Percentiles rank a stretch among this genome's conserved stretches.
Evolutionary conservation across 2,797 vertebrate genomes (phyloP).

Genomic region (Cephalopachus bancanus): DNA sequence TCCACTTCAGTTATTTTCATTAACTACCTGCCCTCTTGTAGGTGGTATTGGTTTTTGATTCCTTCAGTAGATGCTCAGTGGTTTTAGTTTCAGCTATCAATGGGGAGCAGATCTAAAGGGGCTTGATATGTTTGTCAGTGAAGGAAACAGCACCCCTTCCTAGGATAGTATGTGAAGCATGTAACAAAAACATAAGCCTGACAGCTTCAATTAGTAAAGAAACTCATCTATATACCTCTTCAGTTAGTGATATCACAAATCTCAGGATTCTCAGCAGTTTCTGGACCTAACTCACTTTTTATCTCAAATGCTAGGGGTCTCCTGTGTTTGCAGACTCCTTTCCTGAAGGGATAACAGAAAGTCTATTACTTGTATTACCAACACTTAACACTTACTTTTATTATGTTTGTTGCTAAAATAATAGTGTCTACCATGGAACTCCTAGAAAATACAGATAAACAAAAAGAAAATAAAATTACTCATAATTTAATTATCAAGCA

Average conservation of each 20-base stretch:
- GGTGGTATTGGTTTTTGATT: neutral
- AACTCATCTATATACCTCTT: neutral
- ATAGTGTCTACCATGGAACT: neutral
- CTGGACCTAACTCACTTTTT: neutral
- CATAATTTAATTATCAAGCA: neutral
- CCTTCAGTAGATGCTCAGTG: neutral
- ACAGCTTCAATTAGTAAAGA: neutral
- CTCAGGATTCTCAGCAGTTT: neutral
- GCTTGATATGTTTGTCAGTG: neutral
- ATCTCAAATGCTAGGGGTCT: neutral
- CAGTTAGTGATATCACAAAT: neutral
- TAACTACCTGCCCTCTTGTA: neutral
- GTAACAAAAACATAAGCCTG: neutral
- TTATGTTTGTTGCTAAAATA: neutral
- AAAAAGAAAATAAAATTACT: conserved; percentile 20
- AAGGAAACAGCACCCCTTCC: conserved; percentile 10
- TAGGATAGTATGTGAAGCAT: neutral
- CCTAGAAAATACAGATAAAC: neutral
- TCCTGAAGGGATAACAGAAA: neutral
- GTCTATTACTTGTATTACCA: neutral
- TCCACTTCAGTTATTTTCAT: neutral
- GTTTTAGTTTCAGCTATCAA: neutral
- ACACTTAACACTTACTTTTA: neutral
- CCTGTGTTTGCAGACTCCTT: neutral
- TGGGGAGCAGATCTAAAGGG: neutral